Evolutionary conservation across 2,888 invertebrate genomes (phyloP).

Genomic region (Pyrochroa serraticornis): DNA sequence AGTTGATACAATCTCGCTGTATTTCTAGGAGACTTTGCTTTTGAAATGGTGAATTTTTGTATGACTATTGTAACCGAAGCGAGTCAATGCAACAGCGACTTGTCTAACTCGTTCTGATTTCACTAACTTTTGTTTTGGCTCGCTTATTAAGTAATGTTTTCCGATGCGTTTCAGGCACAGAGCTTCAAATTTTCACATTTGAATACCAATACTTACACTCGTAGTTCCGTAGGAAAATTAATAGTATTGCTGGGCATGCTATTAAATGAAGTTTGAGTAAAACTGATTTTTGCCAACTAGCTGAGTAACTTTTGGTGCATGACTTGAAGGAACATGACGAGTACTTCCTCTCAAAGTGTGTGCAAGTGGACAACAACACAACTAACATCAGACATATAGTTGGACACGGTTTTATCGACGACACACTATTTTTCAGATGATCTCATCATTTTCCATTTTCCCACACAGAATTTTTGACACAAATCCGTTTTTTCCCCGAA

Average conservation of each 20-base stretch:
- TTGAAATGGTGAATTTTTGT: no score
- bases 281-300: neutral
- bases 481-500: conserved; percentile 34
- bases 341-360: conserved; percentile 29
- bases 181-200: conserved; percentile 62
- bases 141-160: conserved; percentile 12
- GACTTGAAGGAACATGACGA: conserved; percentile 11
- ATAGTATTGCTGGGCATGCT: conserved; percentile 26
- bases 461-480: conserved; percentile 28
- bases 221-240: conserved; percentile 19
- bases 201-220: conserved; percentile 70
- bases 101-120: neutral
- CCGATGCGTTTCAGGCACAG: conserved; percentile 35
- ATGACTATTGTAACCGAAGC: conserved; percentile 2
- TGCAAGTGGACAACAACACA: conserved; percentile 32
- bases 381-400: conserved; percentile 32
- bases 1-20: no score
- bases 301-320: conserved; percentile 17
- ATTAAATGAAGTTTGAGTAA: conserved; percentile 1
- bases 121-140: conserved; percentile 17
- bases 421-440: conserved; percentile 18
- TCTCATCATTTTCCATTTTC: conserved; percentile 21
- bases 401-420: conserved; percentile 36
- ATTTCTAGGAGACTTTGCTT: no score
- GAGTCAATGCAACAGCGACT: conserved; percentile 14